Evolutionary conservation across 2,113 vertebrate species (phyloP), one percentile per base, ranked within the genome.

Genomic region (Cygnus buccinator): DNA sequence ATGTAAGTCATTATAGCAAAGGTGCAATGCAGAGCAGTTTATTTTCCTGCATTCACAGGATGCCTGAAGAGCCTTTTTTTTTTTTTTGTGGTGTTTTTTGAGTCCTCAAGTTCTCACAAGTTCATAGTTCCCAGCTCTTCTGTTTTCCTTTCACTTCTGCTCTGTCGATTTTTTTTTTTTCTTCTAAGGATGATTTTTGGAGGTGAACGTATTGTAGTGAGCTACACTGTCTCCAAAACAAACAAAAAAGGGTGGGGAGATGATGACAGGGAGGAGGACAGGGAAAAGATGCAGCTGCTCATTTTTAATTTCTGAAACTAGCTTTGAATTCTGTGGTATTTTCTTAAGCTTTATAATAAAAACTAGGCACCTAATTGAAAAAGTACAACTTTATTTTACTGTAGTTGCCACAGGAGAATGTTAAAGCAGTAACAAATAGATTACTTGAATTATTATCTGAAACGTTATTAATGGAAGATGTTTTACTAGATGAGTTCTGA

Each of bases 211-310:
- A 4, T 90, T 70, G 65, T 89, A 79, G 62, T 76, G 92, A 93
- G 31, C 55, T 87, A 76, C 44, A 16, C 62, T 92, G 94, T 96
- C 84, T 97, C 94, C 94, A 96, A 94, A 97, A 94, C 96, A 95
- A 97, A 96, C 77, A 94, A 73, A 96, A 80, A 46, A 92, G 92
- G 81, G 91, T 95, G 94, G 74, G 50, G 90, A 94, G 31, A 46
- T 93, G 77, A 83, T 95, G 92, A 78, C 66, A 52, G 46, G 59
- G 73, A 94, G 73, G 65, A 94, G 48, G 80, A 83, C 48, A 55
- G 58, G 54, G 78, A 93, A 83, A 92, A 94, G 94, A 85, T 77
- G 74, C 94, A 96, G 96, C 91, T 96, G 94, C 77, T 96, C 25
- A 13, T 73, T 89, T 95, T 95, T 81, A 84, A 54, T 90, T 81